Conservation (phyloP, 2,888 invertebrate species). For the Tachystola acroxantha region DNA sequence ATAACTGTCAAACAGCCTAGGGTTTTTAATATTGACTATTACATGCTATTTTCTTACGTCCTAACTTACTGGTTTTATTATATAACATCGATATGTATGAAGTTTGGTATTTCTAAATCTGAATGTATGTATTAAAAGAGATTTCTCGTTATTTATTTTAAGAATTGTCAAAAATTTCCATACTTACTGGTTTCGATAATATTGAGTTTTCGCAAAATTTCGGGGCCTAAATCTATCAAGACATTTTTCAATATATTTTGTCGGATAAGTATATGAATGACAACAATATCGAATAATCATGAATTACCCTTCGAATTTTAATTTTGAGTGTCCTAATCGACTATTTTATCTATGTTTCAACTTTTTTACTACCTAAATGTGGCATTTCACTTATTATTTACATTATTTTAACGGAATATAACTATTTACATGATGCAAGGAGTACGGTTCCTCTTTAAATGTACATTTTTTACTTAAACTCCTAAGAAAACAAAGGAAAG, state of each 20-base stretch:
- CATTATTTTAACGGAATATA: slow-evolving; percentile 35
- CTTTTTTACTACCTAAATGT: slow-evolving; percentile 11
- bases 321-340: slow-evolving; percentile 39
- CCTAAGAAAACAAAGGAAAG: slow-evolving; percentile 38
- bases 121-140: slow-evolving; percentile 43
- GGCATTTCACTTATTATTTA: slow-evolving; percentile 27
- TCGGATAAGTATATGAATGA: slow-evolving; percentile 45
- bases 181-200: slow-evolving; percentile 26
- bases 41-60: slow-evolving; percentile 41
- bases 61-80: slow-evolving; percentile 55
- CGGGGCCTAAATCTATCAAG: slow-evolving; percentile 51
- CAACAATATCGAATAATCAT: slow-evolving; percentile 60
- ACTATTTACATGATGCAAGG: slow-evolving; percentile 74
- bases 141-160: slow-evolving; percentile 12
- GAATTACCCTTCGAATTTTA: slow-evolving; percentile 41
- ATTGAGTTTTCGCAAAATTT: slow-evolving; percentile 30
- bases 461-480: slow-evolving; percentile 47
- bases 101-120: slow-evolving; percentile 68
- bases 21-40: slow-evolving; percentile 67
- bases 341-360: slow-evolving; percentile 28
- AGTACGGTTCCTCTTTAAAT: slow-evolving; percentile 72
- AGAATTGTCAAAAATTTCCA: slow-evolving; percentile 31
- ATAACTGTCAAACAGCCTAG: slow-evolving; percentile 71
- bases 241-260: slow-evolving; percentile 38
- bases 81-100: slow-evolving; percentile 77